Percentiles rank a stretch among this genome's conserved stretches.
phyloP scores from a whole-genome alignment of 2,888 invertebrate species.

The Drosophila merina region DNA sequence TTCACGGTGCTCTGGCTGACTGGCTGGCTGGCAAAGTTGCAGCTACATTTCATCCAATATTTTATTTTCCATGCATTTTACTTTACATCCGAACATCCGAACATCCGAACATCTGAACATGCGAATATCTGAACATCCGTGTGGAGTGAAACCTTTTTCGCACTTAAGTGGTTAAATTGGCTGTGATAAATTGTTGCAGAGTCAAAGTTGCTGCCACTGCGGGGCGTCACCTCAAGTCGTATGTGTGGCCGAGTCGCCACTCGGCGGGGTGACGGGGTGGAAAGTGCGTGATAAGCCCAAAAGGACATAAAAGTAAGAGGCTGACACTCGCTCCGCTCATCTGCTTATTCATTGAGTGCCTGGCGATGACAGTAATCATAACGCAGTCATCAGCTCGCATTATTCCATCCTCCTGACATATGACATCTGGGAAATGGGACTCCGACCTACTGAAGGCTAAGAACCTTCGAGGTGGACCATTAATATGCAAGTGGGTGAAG shows the following conservation, averaged over 20 bases:
- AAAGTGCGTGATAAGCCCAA: constrained; percentile 52
- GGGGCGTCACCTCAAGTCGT: constrained; percentile 71
- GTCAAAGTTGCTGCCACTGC: constrained; percentile 67
- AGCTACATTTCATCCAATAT: constrained; percentile 51
- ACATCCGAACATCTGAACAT: constrained; percentile 35
- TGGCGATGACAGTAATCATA: constrained; percentile 77
- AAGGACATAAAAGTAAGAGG: constrained; percentile 51
- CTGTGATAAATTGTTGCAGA: constrained; percentile 79
- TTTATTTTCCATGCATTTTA: constrained; percentile 39
- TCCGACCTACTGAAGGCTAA: constrained; percentile 6
- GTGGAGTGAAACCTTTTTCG: constrained; percentile 65
- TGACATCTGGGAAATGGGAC: constrained; percentile 73
- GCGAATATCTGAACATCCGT: constrained; percentile 38
- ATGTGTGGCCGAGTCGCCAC: constrained; percentile 15
- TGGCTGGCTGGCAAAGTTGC: constrained; percentile 38
- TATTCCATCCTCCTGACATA: constrained; percentile 73
- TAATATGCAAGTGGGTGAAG: constrained; percentile 24
- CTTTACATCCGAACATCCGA: no score
- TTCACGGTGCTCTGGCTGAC: constrained; percentile 33
- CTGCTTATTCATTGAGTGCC: constrained; percentile 68
- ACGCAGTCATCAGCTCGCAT: constrained; percentile 69
- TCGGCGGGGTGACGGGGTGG: constrained; percentile 2
- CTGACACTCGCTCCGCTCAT: constrained; percentile 27
- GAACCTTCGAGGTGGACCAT: constrained; percentile 25
- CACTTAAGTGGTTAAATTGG: constrained; percentile 80